Conservation (phyloP, 2,797 vertebrate species). For the Darevskia mixta region DNA sequence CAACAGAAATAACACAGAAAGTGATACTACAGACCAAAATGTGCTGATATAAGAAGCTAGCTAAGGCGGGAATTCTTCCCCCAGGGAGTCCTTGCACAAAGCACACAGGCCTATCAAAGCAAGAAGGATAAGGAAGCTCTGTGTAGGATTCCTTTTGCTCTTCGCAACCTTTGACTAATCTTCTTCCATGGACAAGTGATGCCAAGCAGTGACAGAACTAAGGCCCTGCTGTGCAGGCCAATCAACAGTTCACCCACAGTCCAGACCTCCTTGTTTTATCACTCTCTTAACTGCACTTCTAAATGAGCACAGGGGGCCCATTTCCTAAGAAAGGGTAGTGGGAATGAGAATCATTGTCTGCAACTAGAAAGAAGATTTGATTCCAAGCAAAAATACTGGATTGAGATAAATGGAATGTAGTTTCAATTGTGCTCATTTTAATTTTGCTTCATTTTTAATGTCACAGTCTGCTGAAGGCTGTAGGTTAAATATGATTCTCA, state of each 20-base stretch:
- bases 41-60: conserved; percentile 29
- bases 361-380: neutral
- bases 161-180: neutral
- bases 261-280: neutral
- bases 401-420: neutral
- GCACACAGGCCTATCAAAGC: neutral
- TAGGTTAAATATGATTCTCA: neutral
- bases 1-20: conserved; percentile 31
- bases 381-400: neutral
- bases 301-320: rapidly evolving
- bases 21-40: neutral
- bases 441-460: conserved; percentile 20
- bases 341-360: neutral
- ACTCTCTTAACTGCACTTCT: neutral
- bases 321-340: neutral
- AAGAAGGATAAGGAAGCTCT: conserved; percentile 7
- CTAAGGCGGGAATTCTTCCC: neutral
- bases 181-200: neutral
- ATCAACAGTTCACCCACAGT: neutral
- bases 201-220: neutral
- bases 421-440: conserved; percentile 31
- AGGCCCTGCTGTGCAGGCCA: neutral
- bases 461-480: conserved; percentile 20
- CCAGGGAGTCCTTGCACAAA: conserved; percentile 15
- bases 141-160: neutral